phyloP scores from a whole-genome alignment of 1,140 invertebrate species.

The Aphelenchoides avenae region DNA sequence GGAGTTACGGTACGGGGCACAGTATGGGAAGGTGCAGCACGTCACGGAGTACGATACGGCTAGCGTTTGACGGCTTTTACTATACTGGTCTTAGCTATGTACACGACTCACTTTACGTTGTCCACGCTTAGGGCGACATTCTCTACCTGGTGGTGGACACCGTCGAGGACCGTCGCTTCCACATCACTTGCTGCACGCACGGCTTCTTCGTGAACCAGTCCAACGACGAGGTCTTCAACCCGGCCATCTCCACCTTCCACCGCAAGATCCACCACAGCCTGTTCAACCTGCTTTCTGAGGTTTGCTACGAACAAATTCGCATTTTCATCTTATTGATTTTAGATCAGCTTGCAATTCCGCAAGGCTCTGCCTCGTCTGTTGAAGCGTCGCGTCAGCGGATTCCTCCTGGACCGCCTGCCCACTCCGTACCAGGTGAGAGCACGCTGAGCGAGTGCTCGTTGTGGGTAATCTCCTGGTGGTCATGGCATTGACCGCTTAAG shows the following conservation, averaged over 20 bases:
- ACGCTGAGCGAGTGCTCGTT: no score
- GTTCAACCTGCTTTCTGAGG: conserved; percentile 34
- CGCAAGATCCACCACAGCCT: conserved; percentile 24
- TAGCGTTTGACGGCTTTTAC: no score
- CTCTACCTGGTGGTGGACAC: conserved; percentile 32
- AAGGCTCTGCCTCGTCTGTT: conserved; percentile 26
- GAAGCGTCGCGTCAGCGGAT: conserved; percentile 20
- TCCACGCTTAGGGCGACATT: conserved; percentile 33
- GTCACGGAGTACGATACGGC: no score
- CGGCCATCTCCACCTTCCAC: conserved; percentile 24
- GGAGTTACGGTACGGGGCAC: no score
- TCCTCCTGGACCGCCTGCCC: conserved; percentile 30
- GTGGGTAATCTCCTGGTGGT: no score
- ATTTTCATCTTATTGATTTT: no score
- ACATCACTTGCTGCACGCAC: conserved; percentile 30
- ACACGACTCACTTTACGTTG: neutral
- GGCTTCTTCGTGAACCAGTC: conserved; percentile 31
- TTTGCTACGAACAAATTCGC: no score
- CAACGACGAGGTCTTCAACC: conserved; percentile 33
- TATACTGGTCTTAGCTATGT: neutral
- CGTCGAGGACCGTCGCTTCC: conserved; percentile 30
- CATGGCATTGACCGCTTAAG: no score
- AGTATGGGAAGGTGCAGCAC: no score
- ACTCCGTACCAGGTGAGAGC: conserved; percentile 37
- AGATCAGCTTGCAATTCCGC: conserved; percentile 28